Evolutionary conservation across 2,797 vertebrate species (phyloP), one percentile per base, ranked within the genome.

Genomic region (Malacoctenus gilli): DNA sequence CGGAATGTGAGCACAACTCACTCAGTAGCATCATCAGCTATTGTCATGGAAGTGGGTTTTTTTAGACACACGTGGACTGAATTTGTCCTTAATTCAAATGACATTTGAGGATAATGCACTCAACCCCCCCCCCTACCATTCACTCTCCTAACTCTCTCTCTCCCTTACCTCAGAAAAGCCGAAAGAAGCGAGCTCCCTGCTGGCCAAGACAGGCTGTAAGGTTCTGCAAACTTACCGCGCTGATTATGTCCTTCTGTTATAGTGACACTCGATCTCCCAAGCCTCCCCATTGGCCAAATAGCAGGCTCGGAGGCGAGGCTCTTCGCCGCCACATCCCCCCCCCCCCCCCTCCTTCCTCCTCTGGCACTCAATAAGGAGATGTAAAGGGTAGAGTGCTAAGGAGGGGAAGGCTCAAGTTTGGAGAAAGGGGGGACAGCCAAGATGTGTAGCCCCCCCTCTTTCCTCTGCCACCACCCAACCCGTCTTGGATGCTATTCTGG

Each of bases 401-500:
- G 83, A 80, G 75, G 64, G 85, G n/a, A n/a, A 91, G 87, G 88
- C 80, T 89, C 85, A 80, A 75, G 91, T 91, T 91, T 85, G 86
- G 89, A 83, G 85, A 84, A 49, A 28, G 25, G 9, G 37, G 42
- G 77, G 67, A 60, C 48, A 71, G 53, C 59, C 54, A 80, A 77
- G 83, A 86, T 59, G 75, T 6, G 25, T 9, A 28, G 25, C 22
- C 8, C 22, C 22, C 22, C 22, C 25, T 9, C 9, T 9, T 6
- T 5, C 25, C 25, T 9, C 25, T 1, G 1, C 25, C 25, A 5
- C 25, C 25, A 59, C 85, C 77, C 21, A 82, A 41, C n/a, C n/a
- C n/a, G n/a, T n/a, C n/a, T n/a, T n/a, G 53, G 91, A 77, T 91
- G 87, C 94, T 96, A 95, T 96, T 95, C 95, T 96, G 94, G 85